Base-by-base conservation (phyloP, 2,888 invertebrate species). In the Agrotis exclamationis region DNA sequence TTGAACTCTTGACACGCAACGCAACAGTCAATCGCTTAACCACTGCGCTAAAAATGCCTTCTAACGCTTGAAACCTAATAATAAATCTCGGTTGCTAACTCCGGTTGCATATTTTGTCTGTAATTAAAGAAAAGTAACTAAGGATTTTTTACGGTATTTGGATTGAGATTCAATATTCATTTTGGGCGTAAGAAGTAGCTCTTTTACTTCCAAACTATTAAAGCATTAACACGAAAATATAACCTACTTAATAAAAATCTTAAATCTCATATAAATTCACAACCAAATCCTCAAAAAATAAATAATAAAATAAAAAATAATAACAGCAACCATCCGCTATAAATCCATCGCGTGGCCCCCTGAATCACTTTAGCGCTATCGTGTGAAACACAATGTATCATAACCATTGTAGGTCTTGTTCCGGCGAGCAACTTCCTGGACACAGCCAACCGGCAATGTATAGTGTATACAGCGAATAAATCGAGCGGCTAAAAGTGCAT, bases 321-420 rank as follows among this genome's bases (percentile, higher is more conserved):
- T 69, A 76, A 75, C 66, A 47, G 18, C 50, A 70, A 45, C 53
- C 68, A 68, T 75, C 75, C 85, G 50, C 74, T 57, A 85, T 86
- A 85, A 82, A 85, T 86, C 74, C 82, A 74, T 83, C 78, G 76
- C 22, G 64, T 14, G 20, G 57, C 48, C 18, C 67, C 45, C 76
- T 93, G 84, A 81, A 93, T 94, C 93, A 93, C 92, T 90, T 94
- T 91, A 93, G 90, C 84, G 90, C 93, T 94, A 95, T 95, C 93
- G 94, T 81, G 88, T 88, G 94, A 86, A 91, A 88, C 85, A 89
- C 93, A 89, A 93, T 94, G 90, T 81, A 93, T 95, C 94, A 94
- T 89, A 90, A 85, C 91, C 93, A 94, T 94, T 93, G 94, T 92
- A 85, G 87, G 88, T 82, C 74, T 82, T 84, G 89, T 86, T 91